Conservation (phyloP, 2,113 vertebrate genomes). For the Nycticryphes semicollaris region DNA sequence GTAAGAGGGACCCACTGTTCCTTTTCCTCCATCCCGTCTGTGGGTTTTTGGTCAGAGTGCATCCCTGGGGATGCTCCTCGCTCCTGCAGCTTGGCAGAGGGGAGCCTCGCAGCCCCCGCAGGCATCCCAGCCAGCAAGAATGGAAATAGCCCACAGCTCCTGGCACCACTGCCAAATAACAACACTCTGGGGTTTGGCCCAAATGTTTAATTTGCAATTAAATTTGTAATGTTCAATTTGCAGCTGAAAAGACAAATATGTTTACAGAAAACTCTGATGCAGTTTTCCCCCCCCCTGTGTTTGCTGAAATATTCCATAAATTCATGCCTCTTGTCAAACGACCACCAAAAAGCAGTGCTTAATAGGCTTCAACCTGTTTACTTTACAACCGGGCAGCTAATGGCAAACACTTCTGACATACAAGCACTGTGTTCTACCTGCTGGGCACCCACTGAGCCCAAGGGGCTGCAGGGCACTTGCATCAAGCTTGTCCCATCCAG, state of each 20-base stretch:
- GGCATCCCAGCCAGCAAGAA: neutral
- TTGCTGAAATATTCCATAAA: neutral
- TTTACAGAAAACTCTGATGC: neutral
- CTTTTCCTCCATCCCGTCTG: neutral
- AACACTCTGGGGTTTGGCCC: neutral
- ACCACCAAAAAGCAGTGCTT: neutral
- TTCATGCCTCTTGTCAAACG: neutral
- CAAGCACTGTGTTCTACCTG: neutral
- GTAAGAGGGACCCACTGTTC: neutral
- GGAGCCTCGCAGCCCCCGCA: neutral
- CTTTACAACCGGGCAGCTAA: neutral
- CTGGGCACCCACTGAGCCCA: fast-evolving
- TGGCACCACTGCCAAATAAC: neutral
- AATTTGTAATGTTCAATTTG: neutral
- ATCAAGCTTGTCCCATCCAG: neutral
- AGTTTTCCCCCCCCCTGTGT: neutral
- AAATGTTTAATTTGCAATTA: constrained; percentile 7
- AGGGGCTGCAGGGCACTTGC: neutral
- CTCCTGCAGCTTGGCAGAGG: fast-evolving
- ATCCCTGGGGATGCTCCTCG: neutral
- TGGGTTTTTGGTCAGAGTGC: neutral
- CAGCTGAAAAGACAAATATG: constrained; percentile 18
- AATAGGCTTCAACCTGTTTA: neutral
- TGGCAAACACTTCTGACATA: neutral
- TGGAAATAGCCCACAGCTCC: neutral